A percentile compares a stretch with the other conserved stretches of the same genome.
Evolutionary conservation across 2,888 invertebrate species (phyloP).

Genomic region (Atrina japonica): DNA sequence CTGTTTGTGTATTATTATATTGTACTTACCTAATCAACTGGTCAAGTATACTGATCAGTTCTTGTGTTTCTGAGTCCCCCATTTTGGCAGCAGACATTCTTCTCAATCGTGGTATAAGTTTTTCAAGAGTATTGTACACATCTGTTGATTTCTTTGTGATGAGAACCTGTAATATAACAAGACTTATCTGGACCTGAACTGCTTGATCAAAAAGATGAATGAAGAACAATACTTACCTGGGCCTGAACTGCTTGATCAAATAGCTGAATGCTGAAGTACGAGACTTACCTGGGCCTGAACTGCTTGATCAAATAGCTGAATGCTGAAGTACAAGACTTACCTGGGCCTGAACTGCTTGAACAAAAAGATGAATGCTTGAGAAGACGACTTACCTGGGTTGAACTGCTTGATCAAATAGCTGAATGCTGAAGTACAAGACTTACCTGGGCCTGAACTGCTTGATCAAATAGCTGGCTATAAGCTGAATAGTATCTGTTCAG

Average conservation of each 20-base stretch:
- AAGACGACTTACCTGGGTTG: constrained; percentile 77
- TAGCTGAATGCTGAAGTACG: constrained; percentile 57
- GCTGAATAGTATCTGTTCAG: constrained; percentile 75
- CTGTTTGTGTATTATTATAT: not conserved
- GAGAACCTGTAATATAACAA: constrained; percentile 64
- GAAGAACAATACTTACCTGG: constrained; percentile 75
- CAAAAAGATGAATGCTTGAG: not conserved
- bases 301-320: constrained; percentile 71
- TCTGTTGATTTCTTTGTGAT: constrained; percentile 70
- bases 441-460: constrained; percentile 78
- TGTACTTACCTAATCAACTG: constrained; percentile 56
- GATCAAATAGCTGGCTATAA: constrained; percentile 70
- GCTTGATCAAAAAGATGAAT: not conserved
- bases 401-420: constrained; percentile 73
- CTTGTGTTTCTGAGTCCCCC: constrained; percentile 61
- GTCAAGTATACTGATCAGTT: constrained; percentile 64
- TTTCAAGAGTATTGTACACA: constrained; percentile 61
- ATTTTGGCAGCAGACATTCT: constrained; percentile 69
- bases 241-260: constrained; percentile 73
- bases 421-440: constrained; percentile 20
- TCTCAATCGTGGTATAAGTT: constrained; percentile 63
- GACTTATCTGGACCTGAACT: not conserved
- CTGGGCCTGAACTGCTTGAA: not conserved
- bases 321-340: no score
- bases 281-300: constrained; percentile 75